Evolutionary conservation across 2,888 invertebrate genomes (phyloP).

Genomic region (Orthonevra nobilis): DNA sequence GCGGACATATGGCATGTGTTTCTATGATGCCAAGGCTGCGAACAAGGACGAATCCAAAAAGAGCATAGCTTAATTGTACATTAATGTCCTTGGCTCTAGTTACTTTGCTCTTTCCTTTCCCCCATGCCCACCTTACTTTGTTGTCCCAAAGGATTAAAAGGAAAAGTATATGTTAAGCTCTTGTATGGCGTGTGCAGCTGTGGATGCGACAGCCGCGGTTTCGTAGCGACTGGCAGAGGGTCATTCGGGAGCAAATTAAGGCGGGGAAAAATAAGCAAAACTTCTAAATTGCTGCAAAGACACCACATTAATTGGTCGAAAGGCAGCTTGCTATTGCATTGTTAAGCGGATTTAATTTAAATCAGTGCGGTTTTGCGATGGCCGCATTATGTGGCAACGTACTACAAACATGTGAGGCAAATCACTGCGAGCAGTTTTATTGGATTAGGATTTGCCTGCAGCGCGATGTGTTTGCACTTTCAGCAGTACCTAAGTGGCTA

Average conservation of each 20-base stretch:
- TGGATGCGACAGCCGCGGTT: slow-evolving; percentile 17
- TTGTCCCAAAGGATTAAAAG: slow-evolving; percentile 38
- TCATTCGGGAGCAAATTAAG: no score
- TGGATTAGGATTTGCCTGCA: slow-evolving; percentile 44
- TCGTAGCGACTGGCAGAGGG: neutral
- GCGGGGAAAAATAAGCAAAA: neutral
- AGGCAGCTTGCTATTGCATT: slow-evolving; percentile 43
- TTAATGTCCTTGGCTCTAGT: slow-evolving; percentile 17
- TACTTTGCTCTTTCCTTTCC: neutral
- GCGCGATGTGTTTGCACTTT: no score
- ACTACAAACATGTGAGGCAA: slow-evolving; percentile 5
- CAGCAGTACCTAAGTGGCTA: no score
- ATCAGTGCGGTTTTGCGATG: slow-evolving; percentile 40
- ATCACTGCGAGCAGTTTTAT: slow-evolving; percentile 39
- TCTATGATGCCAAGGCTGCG: slow-evolving; percentile 22
- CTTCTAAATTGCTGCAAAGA: neutral
- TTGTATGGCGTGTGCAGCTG: slow-evolving; percentile 7
- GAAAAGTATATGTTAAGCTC: slow-evolving; percentile 43
- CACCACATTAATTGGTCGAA: slow-evolving; percentile 49
- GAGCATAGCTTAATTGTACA: slow-evolving; percentile 36
- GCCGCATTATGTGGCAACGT: slow-evolving; percentile 29
- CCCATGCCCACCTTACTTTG: neutral
- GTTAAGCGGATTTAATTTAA: slow-evolving; percentile 45
- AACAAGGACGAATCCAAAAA: slow-evolving; percentile 22
- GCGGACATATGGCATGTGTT: slow-evolving; percentile 55